Evolutionary conservation across 2,113 vertebrate genomes (phyloP).

Genomic region (Oreochromis spilurus): DNA sequence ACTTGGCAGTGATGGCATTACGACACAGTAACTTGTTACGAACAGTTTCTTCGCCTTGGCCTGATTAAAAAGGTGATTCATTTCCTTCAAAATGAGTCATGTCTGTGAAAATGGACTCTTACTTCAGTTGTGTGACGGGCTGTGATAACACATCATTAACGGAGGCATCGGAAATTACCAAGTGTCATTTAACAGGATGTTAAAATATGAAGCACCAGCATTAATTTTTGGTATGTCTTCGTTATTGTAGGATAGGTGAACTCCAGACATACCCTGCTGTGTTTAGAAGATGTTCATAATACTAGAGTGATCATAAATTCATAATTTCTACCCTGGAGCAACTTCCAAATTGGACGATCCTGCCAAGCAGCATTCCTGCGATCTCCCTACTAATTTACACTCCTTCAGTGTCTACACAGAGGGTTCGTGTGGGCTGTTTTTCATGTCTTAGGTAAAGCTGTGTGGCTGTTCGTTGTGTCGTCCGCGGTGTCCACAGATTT

Average conservation of each 20-base stretch:
- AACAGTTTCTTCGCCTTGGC: not conserved
- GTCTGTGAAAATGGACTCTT: not conserved
- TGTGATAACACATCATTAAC: not conserved
- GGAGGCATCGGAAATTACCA: not conserved
- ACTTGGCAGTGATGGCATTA: slow-evolving; percentile 3
- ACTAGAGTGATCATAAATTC: not conserved
- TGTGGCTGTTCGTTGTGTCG: not conserved
- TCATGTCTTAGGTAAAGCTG: not conserved
- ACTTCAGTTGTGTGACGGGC: not conserved
- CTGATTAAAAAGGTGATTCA: too few relatives aligned
- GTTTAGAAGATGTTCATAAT: not conserved
- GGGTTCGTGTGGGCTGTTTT: not conserved
- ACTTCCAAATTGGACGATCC: not conserved
- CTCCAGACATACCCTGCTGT: not conserved
- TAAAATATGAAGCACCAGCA: not conserved
- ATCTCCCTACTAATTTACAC: not conserved
- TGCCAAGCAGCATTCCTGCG: slow-evolving; percentile 20
- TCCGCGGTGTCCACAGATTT: not conserved
- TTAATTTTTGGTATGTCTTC: not conserved
- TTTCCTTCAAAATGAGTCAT: not conserved
- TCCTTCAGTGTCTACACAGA: not conserved
- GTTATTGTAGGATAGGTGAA: not conserved
- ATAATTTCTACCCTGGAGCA: not conserved
- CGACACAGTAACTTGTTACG: slow-evolving; percentile 1
- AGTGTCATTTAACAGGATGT: not conserved